These are phyloP conservation scores for Philaethria dido DNA, from an alignment of 2,888 invertebrate species.

Conservation along the genomic window DNA sequence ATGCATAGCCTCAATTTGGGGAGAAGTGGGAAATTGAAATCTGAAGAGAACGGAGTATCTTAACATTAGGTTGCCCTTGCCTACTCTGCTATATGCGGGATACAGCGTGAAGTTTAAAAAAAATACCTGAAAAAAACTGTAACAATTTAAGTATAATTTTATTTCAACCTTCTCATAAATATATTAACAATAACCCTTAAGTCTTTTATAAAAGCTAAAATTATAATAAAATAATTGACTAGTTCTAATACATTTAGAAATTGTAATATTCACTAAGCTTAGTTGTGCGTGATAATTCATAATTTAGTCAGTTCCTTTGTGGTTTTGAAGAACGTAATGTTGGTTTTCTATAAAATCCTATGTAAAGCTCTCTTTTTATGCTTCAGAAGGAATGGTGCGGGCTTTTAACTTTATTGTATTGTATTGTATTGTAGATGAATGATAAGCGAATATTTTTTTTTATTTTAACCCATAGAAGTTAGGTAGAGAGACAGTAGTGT, in stretches of 20 bases:
- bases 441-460: conserved; percentile 2
- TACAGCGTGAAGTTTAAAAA: too few species aligned
- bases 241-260: neutral
- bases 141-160: too few species aligned
- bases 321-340: conserved; percentile 9
- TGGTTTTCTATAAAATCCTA: conserved; percentile 12
- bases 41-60: too few species aligned
- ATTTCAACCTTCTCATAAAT: too few species aligned
- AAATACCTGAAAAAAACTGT: too few species aligned
- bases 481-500: too few species aligned
- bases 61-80: too few species aligned
- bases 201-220: neutral
- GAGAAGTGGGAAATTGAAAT: too few species aligned
- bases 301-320: conserved; percentile 21
- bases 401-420: conserved; percentile 10
- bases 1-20: too few species aligned
- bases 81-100: too few species aligned
- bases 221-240: neutral
- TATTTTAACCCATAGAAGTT: too few species aligned
- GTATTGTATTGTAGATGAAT: neutral
- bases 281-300: conserved; percentile 27
- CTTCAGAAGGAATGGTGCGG: neutral
- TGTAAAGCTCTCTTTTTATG: conserved; percentile 23
- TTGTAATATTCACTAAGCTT: neutral
- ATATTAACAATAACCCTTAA: neutral